Percentiles rank a stretch among this genome's conserved stretches.
Evolutionary conservation across 1,140 invertebrate species (phyloP).

Genomic region (Maniola jurtina): DNA sequence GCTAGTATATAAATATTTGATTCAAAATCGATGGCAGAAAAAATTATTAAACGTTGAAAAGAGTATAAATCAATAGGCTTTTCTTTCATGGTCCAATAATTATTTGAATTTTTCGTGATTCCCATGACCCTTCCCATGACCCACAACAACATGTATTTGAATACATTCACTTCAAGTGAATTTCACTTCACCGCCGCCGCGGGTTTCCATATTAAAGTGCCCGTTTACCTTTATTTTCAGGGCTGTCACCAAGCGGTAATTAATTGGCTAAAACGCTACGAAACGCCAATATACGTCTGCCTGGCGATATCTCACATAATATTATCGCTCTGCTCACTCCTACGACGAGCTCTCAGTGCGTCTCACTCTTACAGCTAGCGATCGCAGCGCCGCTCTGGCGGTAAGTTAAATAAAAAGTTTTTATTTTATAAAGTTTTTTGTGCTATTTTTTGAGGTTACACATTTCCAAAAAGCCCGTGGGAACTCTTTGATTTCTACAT

Average conservation of each 20-base stretch:
- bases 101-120: no score
- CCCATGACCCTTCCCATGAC: no score
- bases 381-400: slow-evolving; percentile 50
- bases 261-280: slow-evolving; percentile 45
- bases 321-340: slow-evolving; percentile 53
- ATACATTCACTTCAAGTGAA: no score
- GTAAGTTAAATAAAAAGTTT: slow-evolving; percentile 38
- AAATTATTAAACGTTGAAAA: no score
- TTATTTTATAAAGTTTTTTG: background rate
- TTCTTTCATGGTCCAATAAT: no score
- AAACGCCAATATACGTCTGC: slow-evolving; percentile 41
- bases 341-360: slow-evolving; percentile 46
- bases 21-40: no score
- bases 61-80: no score
- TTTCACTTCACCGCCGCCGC: no score
- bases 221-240: slow-evolving; percentile 46
- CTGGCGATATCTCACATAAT: slow-evolving; percentile 47
- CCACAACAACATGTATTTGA: no score
- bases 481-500: background rate
- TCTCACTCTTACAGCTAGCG: slow-evolving; percentile 57
- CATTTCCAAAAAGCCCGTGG: background rate
- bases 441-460: background rate
- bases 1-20: no score
- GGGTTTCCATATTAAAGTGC: slow-evolving; percentile 1
- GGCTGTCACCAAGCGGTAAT: slow-evolving; percentile 48